Evolutionary conservation across 1,140 invertebrate genomes (phyloP), one percentile per base, ranked within the genome.

Genomic region (Zaprionus inermis): DNA sequence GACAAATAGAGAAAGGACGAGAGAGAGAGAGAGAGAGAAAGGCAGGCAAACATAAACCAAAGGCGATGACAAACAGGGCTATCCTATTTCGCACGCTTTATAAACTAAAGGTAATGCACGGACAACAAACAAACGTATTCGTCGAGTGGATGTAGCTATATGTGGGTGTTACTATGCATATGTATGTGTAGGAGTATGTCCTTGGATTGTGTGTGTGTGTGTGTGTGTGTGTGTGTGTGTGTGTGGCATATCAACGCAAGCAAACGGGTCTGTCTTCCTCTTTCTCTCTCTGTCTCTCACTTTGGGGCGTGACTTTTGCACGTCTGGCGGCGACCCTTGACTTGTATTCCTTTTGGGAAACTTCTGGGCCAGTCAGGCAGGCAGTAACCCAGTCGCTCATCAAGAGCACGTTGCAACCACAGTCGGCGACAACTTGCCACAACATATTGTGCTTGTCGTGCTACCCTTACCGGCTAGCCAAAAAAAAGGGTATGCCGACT

Each of bases 281-380:
- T 16, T 22, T 7, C 20, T 14, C 16, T 2, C 18, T 12, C 22
- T 28, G 52, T 18, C 46, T 18, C 44, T 46, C 30, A 9, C 38
- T 61, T 55, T 46, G 77, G 72, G 77, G 77, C 77, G 76, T 79
- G 76, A 79, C 77, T 78, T 78, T 80, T 76, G 79, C 79, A 81
- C 79, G 80, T 81, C 79, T 82, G 59, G 79, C 75, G 64, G 52
- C 76, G 72, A 82, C 80, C 79, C 80, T 82, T 78, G 80, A 81
- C 80, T 78, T 81, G 79, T 78, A 69, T 69, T 79, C 64, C 54
- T 68, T 80, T 76, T 63, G 57, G 36, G 34, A 12, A 64, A 57
- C 58, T 56, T 55, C 56, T 56, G 64, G 56, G 41, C 76, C 77
- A 66, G 72, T 49, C 72, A 73, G 71, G 46, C 65, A 52, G 41